Evolutionary conservation across 2,888 invertebrate species (phyloP).

Genomic region (Ectemnius continuus): DNA sequence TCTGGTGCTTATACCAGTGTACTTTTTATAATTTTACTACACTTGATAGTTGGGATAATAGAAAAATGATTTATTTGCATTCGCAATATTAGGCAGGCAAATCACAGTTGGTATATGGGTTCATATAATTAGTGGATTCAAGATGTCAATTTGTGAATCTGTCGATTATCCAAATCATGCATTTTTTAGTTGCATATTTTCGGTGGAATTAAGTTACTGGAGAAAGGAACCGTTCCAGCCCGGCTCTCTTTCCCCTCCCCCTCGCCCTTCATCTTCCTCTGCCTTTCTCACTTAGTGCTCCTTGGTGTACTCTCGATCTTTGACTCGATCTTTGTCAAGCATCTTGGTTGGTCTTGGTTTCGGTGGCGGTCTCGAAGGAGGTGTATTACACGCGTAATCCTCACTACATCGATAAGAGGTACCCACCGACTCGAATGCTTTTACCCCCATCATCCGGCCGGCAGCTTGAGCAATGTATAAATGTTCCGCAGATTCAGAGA

Average conservation of each 20-base stretch:
- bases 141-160: too few relatives aligned
- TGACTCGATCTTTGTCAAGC: not conserved
- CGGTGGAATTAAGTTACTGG: too few relatives aligned
- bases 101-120: too few relatives aligned
- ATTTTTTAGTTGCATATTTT: too few relatives aligned
- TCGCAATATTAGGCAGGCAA: too few relatives aligned
- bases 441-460: constrained; percentile 54
- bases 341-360: not conserved
- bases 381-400: constrained; percentile 50
- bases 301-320: not conserved
- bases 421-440: constrained; percentile 43
- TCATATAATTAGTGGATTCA: too few relatives aligned
- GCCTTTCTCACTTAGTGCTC: not conserved
- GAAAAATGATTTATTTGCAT: too few relatives aligned
- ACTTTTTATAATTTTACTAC: too few relatives aligned
- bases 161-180: too few relatives aligned
- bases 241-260: not conserved
- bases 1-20: too few relatives aligned
- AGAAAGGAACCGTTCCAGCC: too few relatives aligned
- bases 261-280: not conserved
- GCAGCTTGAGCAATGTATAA: constrained; percentile 64
- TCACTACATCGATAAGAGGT: constrained; percentile 58
- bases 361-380: constrained; percentile 9
- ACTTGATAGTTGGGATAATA: too few relatives aligned
- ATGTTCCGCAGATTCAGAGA: constrained; percentile 65